phyloP scores from a whole-genome alignment of 2,888 invertebrate genomes.

The Geotrupes spiniger region DNA sequence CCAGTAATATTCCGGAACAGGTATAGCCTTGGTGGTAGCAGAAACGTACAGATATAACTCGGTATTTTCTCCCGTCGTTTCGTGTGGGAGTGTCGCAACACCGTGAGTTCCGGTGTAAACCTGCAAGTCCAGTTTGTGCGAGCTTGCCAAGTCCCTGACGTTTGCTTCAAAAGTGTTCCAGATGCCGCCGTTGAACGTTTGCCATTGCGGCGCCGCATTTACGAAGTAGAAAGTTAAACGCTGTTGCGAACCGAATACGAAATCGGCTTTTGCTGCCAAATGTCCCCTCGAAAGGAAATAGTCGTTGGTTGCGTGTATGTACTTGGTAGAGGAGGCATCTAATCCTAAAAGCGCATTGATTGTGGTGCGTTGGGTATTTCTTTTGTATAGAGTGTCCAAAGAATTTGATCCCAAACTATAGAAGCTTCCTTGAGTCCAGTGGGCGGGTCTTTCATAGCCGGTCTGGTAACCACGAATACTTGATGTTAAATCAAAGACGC shows the following conservation, averaged over 20 bases:
- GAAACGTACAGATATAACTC: constrained; percentile 40
- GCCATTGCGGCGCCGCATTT: constrained; percentile 68
- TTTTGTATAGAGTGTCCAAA: constrained; percentile 41
- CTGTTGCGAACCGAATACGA: constrained; percentile 58
- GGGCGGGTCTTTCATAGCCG: constrained; percentile 52
- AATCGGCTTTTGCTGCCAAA: constrained; percentile 60
- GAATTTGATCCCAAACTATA: constrained; percentile 44
- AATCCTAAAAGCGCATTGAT: constrained; percentile 42
- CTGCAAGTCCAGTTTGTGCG: constrained; percentile 41
- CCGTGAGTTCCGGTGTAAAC: constrained; percentile 63
- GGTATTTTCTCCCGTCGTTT: constrained; percentile 37
- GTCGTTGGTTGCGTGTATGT: constrained; percentile 51
- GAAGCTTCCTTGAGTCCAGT: constrained; percentile 52
- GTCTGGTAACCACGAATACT: constrained; percentile 53
- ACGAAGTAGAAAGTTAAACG: constrained; percentile 61
- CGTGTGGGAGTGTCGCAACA: constrained; percentile 54
- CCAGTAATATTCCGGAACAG: constrained; percentile 58
- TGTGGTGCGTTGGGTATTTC: constrained; percentile 36
- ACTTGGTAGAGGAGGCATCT: constrained; percentile 39
- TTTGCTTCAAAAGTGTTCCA: constrained; percentile 55
- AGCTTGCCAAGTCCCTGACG: constrained; percentile 49
- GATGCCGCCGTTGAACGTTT: constrained; percentile 58
- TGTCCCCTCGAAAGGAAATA: constrained; percentile 45
- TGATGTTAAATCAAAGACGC: constrained; percentile 52
- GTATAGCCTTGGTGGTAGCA: constrained; percentile 40